phyloP scores from a whole-genome alignment of 1,140 invertebrate genomes.

The Heliconius hermathena region DNA sequence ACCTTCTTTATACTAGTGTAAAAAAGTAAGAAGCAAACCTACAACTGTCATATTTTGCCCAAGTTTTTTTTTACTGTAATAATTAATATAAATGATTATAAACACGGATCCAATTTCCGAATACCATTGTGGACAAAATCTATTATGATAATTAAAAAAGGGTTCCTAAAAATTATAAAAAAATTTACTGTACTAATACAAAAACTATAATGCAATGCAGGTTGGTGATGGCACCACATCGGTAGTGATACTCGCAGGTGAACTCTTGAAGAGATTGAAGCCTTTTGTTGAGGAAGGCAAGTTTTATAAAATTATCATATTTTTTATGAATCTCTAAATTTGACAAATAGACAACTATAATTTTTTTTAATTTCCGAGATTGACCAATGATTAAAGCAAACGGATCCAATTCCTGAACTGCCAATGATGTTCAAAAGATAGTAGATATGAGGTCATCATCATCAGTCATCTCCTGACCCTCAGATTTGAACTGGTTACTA shows the following conservation, averaged over 20 bases:
- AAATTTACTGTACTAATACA: background rate
- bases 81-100: slow-evolving; percentile 52
- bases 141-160: slow-evolving; percentile 43
- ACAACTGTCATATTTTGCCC: no score
- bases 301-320: slow-evolving; percentile 2
- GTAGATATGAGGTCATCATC: slow-evolving; percentile 45
- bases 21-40: no score
- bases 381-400: slow-evolving; percentile 41
- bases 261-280: slow-evolving; percentile 97
- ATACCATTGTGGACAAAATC: slow-evolving; percentile 47
- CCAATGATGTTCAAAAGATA: slow-evolving; percentile 38
- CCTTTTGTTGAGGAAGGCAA: slow-evolving; percentile 95
- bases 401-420: slow-evolving; percentile 29
- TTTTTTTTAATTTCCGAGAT: background rate
- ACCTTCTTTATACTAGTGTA: background rate
- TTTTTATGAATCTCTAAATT: background rate
- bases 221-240: slow-evolving; percentile 99
- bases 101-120: slow-evolving; percentile 68
- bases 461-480: background rate
- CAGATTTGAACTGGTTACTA: background rate
- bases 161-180: background rate
- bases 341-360: background rate
- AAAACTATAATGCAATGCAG: slow-evolving; percentile 82
- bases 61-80: no score
- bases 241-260: slow-evolving; percentile 96